Evolutionary conservation across 1,140 invertebrate species (phyloP).

Genomic region (Drosophila pruinosa): DNA sequence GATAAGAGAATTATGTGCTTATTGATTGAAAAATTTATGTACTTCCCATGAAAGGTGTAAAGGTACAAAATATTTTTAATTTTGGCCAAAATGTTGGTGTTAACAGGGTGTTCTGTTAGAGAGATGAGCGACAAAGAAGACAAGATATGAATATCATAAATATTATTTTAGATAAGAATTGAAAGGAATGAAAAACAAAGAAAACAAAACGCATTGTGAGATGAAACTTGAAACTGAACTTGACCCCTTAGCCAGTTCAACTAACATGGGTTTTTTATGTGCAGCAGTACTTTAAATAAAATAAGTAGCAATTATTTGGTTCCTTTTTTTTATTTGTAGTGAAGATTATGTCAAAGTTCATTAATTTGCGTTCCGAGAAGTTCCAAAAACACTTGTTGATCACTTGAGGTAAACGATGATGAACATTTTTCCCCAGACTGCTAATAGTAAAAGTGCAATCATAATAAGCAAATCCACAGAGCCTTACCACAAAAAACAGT

Average conservation of each 20-base stretch:
- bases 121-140: not conserved
- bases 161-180: not conserved
- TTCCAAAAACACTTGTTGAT: slow-evolving; percentile 5
- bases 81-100: not conserved
- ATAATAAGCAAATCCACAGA: slow-evolving; percentile 18
- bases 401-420: slow-evolving; percentile 27
- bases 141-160: not conserved
- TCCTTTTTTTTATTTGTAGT: not conserved
- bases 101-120: not conserved
- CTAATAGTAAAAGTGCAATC: slow-evolving; percentile 25
- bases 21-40: slow-evolving; percentile 36
- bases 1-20: slow-evolving; percentile 49
- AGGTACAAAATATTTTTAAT: not conserved
- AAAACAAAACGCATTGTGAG: not conserved
- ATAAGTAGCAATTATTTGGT: slow-evolving; percentile 8
- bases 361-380: slow-evolving; percentile 9
- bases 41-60: slow-evolving; percentile 9
- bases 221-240: slow-evolving; percentile 12
- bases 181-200: slow-evolving; percentile 21
- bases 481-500: not conserved
- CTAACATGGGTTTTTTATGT: not conserved
- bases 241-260: slow-evolving; percentile 8
- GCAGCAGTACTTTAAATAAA: not conserved
- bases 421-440: slow-evolving; percentile 2
- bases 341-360: slow-evolving; percentile 9